phyloP scores from a whole-genome alignment of 2,113 vertebrate species.

The Talpa occidentalis region DNA sequence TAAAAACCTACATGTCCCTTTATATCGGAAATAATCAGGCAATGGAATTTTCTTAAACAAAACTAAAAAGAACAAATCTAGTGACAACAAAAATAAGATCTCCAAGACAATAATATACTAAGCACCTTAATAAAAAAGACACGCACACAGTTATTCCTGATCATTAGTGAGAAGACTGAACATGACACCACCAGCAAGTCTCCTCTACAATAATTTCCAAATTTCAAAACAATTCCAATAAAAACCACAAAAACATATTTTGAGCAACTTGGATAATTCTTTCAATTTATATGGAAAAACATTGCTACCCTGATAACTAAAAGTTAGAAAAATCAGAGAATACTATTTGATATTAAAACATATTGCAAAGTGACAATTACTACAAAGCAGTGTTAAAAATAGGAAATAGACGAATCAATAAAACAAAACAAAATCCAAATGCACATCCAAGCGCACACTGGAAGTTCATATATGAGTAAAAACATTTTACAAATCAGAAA shows the following conservation, averaged over 20 bases:
- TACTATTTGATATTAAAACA: neutral
- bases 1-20: neutral
- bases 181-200: neutral
- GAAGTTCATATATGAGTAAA: neutral
- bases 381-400: neutral
- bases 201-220: neutral
- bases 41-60: neutral
- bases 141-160: neutral
- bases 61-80: neutral
- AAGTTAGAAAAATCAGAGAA: neutral
- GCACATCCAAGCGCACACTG: neutral
- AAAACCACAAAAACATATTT: neutral
- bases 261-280: neutral
- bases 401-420: neutral
- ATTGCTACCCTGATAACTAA: neutral
- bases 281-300: too few species aligned
- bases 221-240: neutral
- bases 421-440: constrained; percentile 7
- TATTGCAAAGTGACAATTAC: neutral
- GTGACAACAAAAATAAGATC: neutral
- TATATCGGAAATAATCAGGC: neutral
- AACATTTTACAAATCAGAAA: neutral
- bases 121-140: neutral
- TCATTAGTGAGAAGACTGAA: neutral
- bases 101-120: neutral